Conservation (phyloP, 2,888 invertebrate genomes). For the Torymus auratus region DNA sequence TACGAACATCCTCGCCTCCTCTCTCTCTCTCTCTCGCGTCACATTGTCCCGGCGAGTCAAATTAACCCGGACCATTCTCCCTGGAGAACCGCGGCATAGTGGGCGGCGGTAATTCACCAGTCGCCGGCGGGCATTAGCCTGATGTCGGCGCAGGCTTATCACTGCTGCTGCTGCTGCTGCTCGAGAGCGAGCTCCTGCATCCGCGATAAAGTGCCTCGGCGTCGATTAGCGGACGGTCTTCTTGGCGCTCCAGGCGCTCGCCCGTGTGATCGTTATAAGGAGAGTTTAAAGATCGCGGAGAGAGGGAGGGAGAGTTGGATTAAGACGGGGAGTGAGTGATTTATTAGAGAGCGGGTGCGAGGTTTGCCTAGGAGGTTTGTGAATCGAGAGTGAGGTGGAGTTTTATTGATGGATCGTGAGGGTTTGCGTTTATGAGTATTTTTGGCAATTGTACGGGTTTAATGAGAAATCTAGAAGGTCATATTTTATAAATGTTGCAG, state of each 20-base stretch:
- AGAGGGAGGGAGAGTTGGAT: too few species aligned
- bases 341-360: too few species aligned
- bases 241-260: not conserved
- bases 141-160: constrained; percentile 48
- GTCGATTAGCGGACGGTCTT: constrained; percentile 33
- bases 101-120: constrained; percentile 9
- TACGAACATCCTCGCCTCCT: not conserved
- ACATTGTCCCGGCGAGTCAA: constrained; percentile 39
- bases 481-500: too few species aligned
- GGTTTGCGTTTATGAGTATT: too few species aligned
- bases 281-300: too few species aligned
- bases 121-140: constrained; percentile 50
- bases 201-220: constrained; percentile 11
- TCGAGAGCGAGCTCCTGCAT: not conserved
- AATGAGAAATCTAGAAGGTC: too few species aligned
- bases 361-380: too few species aligned
- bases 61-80: constrained; percentile 26
- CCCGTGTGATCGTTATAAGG: too few species aligned
- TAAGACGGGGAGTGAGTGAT: too few species aligned
- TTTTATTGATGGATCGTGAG: too few species aligned
- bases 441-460: too few species aligned
- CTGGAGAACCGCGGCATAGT: not conserved
- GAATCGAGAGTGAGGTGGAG: too few species aligned
- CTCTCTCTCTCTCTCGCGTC: not conserved
- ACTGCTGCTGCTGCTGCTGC: constrained; percentile 2